phyloP scores from a whole-genome alignment of 2,888 invertebrate species.

The Cyclophora albipunctata region DNA sequence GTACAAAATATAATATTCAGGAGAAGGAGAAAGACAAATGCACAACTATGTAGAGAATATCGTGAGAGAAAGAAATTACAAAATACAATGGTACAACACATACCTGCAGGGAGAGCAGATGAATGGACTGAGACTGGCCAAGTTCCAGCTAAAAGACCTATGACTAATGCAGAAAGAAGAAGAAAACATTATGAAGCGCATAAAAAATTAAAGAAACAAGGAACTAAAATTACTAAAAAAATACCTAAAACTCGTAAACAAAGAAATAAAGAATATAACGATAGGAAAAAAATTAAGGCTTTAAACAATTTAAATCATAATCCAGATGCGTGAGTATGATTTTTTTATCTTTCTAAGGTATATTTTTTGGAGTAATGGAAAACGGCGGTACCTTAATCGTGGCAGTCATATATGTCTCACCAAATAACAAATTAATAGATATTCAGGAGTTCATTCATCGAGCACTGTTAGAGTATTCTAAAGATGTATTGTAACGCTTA shows the following conservation, averaged over 20 bases:
- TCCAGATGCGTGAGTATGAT: conserved; percentile 15
- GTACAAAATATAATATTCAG: conserved; percentile 18
- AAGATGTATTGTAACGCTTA: conserved; percentile 13
- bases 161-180: conserved; percentile 25
- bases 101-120: conserved; percentile 24
- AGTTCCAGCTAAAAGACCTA: conserved; percentile 23
- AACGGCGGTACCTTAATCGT: conserved; percentile 14
- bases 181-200: conserved; percentile 23
- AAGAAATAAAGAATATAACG: conserved; percentile 19
- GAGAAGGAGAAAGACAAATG: conserved; percentile 24
- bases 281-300: conserved; percentile 18
- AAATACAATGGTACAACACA: conserved; percentile 25
- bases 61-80: conserved; percentile 26
- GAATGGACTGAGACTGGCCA: conserved; percentile 23
- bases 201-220: conserved; percentile 21
- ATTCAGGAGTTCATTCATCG: conserved; percentile 14
- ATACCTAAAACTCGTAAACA: conserved; percentile 21
- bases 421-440: conserved; percentile 11
- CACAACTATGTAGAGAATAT: conserved; percentile 28
- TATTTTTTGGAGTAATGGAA: conserved; percentile 19
- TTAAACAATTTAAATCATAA: conserved; percentile 17
- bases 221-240: conserved; percentile 20
- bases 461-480: conserved; percentile 13
- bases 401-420: conserved; percentile 13
- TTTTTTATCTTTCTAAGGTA: conserved; percentile 17